Evolutionary conservation across 2,888 invertebrate species (phyloP).

Genomic region (Cerastis leucographa): DNA sequence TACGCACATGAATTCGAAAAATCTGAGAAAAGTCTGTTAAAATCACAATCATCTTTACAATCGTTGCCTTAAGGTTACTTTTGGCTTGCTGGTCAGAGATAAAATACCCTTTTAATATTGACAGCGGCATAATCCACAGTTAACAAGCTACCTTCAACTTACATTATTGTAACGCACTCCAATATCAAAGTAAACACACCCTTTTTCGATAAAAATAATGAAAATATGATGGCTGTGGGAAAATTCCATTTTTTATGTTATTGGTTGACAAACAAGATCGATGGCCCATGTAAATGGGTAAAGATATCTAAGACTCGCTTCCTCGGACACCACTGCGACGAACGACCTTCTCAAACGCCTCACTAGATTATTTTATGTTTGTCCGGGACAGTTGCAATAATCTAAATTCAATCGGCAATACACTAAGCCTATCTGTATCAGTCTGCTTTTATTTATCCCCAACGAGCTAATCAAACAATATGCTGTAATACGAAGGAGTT

Average conservation of each 20-base stretch:
- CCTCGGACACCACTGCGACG: too few relatives aligned
- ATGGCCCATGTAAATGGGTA: neutral
- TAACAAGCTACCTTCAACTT: slow-evolving; percentile 29
- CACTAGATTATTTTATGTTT: too few relatives aligned
- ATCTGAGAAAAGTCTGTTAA: neutral
- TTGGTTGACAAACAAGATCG: neutral
- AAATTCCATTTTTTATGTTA: slow-evolving; percentile 27
- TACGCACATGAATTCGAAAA: too few relatives aligned
- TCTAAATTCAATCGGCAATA: too few relatives aligned
- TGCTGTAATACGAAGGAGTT: neutral
- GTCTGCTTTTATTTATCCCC: too few relatives aligned
- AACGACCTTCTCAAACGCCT: too few relatives aligned
- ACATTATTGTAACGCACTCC: slow-evolving; percentile 34
- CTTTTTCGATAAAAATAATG: slow-evolving; percentile 61
- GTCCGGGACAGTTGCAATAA: too few relatives aligned
- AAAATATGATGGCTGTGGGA: slow-evolving; percentile 52
- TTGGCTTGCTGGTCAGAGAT: neutral
- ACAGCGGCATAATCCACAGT: slow-evolving; percentile 31
- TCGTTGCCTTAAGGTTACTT: neutral
- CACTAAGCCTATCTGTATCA: too few relatives aligned
- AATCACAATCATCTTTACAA: neutral
- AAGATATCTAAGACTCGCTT: too few relatives aligned
- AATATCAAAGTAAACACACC: slow-evolving; percentile 53
- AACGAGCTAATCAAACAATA: too few relatives aligned
- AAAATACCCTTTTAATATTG: slow-evolving; percentile 18